A percentile compares a stretch with the other conserved stretches of the same genome.
Evolutionary conservation across 2,888 invertebrate genomes (phyloP).

Genomic region (Netelia inedita): DNA sequence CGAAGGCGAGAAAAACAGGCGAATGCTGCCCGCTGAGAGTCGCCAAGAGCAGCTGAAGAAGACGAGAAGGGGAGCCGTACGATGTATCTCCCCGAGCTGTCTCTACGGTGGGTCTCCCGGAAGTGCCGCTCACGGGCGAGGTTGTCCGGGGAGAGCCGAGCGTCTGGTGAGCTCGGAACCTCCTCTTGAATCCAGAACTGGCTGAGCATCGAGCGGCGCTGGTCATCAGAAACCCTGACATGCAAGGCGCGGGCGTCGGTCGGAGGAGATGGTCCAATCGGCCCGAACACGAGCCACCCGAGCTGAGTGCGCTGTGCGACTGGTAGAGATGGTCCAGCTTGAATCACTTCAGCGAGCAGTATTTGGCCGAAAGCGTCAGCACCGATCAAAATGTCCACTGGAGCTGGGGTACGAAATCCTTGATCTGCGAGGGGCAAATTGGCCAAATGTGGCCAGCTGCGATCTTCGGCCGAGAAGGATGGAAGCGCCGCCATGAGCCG

Average conservation of each 20-base stretch:
- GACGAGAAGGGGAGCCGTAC: neutral
- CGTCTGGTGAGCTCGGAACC: neutral
- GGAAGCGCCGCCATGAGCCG: no score
- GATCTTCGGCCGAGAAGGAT: no score
- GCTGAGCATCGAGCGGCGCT: no score
- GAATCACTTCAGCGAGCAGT: constrained; percentile 1
- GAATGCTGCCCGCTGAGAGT: no score
- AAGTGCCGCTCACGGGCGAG: constrained; percentile 42
- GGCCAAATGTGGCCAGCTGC: constrained; percentile 31
- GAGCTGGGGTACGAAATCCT: constrained; percentile 3
- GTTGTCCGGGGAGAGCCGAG: neutral
- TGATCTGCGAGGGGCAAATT: constrained; percentile 51
- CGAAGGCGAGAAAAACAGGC: neutral
- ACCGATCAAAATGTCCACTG: constrained; percentile 12
- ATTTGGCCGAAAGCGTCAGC: constrained; percentile 33
- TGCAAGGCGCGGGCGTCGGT: neutral
- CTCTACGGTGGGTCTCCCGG: constrained; percentile 15
- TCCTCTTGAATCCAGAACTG: constrained; percentile 56
- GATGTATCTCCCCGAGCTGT: constrained; percentile 1
- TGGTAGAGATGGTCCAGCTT: constrained; percentile 4
- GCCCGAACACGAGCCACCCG: constrained; percentile 51
- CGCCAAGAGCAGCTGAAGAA: neutral
- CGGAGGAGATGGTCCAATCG: neutral
- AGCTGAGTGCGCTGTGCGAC: constrained; percentile 47
- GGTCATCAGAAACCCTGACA: no score